These are phyloP conservation scores for Parelbella ahira DNA, from an alignment of 2,888 invertebrate genomes.

Conservation along the genomic window DNA sequence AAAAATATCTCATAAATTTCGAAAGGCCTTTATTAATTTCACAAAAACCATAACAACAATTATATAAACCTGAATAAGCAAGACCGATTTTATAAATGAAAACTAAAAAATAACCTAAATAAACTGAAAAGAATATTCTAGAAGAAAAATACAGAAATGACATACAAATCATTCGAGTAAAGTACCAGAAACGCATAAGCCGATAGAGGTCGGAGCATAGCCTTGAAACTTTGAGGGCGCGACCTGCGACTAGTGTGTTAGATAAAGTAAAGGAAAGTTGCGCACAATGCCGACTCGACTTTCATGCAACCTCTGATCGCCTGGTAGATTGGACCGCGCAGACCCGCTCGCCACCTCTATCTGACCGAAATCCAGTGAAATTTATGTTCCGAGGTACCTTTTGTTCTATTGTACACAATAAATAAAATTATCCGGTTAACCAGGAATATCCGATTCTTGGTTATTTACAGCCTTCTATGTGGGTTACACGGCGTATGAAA, in stretches of 20 bases:
- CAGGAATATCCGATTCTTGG: conserved; percentile 15
- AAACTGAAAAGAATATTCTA: no score
- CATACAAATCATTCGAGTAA: no score
- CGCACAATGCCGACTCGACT: conserved; percentile 48
- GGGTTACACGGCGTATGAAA: conserved; percentile 23
- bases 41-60: no score
- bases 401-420: conserved; percentile 25
- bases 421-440: conserved; percentile 23
- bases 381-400: conserved; percentile 24
- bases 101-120: no score
- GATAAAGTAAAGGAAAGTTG: conserved; percentile 47
- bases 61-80: no score
- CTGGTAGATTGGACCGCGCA: conserved; percentile 41
- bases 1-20: no score
- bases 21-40: no score
- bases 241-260: conserved; percentile 34
- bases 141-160: no score
- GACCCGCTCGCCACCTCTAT: conserved; percentile 15
- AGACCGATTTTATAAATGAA: no score
- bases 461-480: conserved; percentile 19
- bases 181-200: conserved; percentile 55
- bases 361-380: conserved; percentile 26
- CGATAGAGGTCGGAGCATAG: conserved; percentile 49
- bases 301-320: conserved; percentile 51
- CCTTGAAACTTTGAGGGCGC: conserved; percentile 31